Percentiles rank a stretch among this genome's conserved stretches.
These are phyloP conservation scores for Himantopus leucocephalus DNA, from an alignment of 2,113 vertebrate genomes.

Conservation along the genomic window DNA sequence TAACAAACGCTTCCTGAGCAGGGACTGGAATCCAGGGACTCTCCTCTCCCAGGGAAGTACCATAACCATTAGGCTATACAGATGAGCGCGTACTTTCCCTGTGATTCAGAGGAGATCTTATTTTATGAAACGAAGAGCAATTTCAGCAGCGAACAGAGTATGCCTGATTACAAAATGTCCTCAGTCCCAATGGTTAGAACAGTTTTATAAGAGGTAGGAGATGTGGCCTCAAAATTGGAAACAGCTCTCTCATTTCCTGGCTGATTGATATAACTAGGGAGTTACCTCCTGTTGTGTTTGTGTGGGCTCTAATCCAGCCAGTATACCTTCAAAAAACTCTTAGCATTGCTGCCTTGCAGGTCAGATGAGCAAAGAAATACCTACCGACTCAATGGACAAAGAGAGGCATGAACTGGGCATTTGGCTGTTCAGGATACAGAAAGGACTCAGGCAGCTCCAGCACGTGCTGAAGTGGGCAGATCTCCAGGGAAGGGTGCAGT, in stretches of 20 bases:
- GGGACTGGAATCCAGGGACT: background rate
- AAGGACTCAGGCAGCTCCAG: background rate
- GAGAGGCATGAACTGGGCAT: background rate
- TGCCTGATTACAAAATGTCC: background rate
- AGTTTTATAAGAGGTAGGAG: background rate
- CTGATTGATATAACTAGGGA: background rate
- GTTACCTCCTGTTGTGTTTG: background rate
- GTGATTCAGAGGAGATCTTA: background rate
- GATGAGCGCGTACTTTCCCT: background rate
- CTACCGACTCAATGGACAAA: background rate
- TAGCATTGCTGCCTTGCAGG: background rate
- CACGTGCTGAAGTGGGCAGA: background rate
- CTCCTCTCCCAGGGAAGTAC: background rate
- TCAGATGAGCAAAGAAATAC: background rate
- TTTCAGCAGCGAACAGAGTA: background rate
- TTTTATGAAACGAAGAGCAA: conserved; percentile 15
- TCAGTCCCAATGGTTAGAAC: background rate
- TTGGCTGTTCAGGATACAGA: background rate
- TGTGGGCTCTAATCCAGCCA: background rate
- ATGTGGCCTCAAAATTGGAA: background rate
- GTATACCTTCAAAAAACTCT: background rate
- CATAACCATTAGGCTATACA: background rate
- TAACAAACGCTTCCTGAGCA: background rate
- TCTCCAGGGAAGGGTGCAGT: background rate
- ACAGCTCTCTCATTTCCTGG: background rate